Percentiles rank a stretch among this genome's conserved stretches.
These are phyloP conservation scores for Camponotus floridanus DNA, from an alignment of 1,140 invertebrate species.

Conservation along the genomic window DNA sequence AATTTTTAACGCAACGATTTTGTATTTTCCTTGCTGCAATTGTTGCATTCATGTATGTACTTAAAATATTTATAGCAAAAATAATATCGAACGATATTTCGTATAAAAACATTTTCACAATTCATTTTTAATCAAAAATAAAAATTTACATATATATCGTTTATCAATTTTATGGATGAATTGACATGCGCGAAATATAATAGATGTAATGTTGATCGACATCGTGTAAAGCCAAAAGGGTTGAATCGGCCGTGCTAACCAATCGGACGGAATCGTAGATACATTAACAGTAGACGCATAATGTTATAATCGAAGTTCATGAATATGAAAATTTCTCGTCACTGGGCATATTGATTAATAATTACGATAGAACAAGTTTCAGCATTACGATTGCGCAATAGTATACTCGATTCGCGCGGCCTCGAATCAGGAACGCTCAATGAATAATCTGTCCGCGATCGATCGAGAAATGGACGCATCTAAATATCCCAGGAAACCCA, in stretches of 20 bases:
- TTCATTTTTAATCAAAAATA: background rate
- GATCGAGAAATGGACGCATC: slow-evolving; percentile 15
- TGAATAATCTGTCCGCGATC: slow-evolving; percentile 20
- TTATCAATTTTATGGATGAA: background rate
- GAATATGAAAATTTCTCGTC: slow-evolving; percentile 57
- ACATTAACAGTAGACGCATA: slow-evolving; percentile 19
- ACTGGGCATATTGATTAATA: slow-evolving; percentile 55
- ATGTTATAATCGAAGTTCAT: slow-evolving; percentile 25
- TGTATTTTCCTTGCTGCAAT: background rate
- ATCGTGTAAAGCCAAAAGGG: background rate
- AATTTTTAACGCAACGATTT: background rate
- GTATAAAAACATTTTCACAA: background rate
- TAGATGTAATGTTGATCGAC: background rate
- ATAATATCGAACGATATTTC: background rate
- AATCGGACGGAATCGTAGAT: background rate
- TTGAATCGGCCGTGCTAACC: background rate
- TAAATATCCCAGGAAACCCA: slow-evolving; percentile 15
- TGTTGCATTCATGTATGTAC: background rate
- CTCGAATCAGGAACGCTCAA: slow-evolving; percentile 23
- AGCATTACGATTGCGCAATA: slow-evolving; percentile 25
- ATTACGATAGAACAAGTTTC: slow-evolving; percentile 34
- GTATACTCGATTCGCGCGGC: slow-evolving; percentile 25
- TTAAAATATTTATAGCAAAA: background rate
- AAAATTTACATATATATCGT: background rate
- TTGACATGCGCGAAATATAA: background rate